Evolutionary conservation across 2,113 vertebrate genomes (phyloP), one percentile per base, ranked within the genome.

Genomic region (Clarias batrachus): DNA sequence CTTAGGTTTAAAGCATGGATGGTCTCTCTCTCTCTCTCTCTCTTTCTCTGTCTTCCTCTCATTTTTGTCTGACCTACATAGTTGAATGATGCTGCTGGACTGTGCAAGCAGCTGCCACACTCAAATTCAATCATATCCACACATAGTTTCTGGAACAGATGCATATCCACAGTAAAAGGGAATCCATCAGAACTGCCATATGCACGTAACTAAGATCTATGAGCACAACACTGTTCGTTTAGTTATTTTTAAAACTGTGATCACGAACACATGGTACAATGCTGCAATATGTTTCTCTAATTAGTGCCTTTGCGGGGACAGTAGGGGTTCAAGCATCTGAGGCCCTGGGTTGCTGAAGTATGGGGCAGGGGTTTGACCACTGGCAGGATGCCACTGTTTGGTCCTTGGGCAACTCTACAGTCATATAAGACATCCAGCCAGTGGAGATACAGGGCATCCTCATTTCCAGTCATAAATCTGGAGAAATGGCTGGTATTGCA

Each of bases 31-130:
- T 80, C 63, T 87, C 81, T 74, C 81, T 77, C 83, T 90, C 56
- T 27, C 57, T 88, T 52, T 85, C 23, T 74, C 71, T 52, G 25
- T 88, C 60, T 33, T 25, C 14, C 33, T 60, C 52, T 71, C 63
- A 83, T 57, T 84, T 78, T 59, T 56, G 89, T 84, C 76, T 91
- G 89, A 90, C 90, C 88, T 88, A 89, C 85, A 90, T 90, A 89
- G 74, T 89, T 56, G 82, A 85, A 83, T 54, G 66, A 48, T 87
- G 66, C 84, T 81, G 87, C 65, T 82, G 83, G 86, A 86, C 90
- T 88, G 85, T 83, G 82, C 85, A 90, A 87, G 83, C 85, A 89
- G 88, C 88, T 90, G 89, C 87, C 81, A 82, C 87, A 81, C 77
- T 33, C 74, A 77, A 82, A 77, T 73, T 62, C 83, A 77, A 54